These are phyloP conservation scores for Sebastes melanostomus DNA, from an alignment of 2,797 vertebrate genomes.

Conservation along the genomic window DNA sequence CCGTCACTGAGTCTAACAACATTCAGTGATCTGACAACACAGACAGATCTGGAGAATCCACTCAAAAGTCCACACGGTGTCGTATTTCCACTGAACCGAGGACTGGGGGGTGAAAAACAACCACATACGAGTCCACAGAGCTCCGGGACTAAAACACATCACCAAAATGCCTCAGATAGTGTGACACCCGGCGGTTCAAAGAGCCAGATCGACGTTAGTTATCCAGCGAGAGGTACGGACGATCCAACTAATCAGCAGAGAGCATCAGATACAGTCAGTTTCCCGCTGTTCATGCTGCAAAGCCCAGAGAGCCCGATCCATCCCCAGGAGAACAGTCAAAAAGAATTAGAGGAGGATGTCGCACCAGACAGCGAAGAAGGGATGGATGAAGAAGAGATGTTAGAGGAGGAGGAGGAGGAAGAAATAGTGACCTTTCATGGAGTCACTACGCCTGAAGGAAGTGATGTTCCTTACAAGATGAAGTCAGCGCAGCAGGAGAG, in stretches of 20 bases:
- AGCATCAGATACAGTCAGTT: conserved; percentile 3
- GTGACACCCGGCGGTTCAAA: not conserved
- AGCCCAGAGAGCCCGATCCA: not conserved
- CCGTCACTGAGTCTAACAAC: conserved; percentile 14
- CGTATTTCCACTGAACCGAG: conserved; percentile 24
- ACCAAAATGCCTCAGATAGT: conserved; percentile 13
- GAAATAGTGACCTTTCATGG: conserved; percentile 31
- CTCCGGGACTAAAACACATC: not conserved
- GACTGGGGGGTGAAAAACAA: conserved; percentile 4
- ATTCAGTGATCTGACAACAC: not conserved
- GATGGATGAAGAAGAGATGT: not conserved
- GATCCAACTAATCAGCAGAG: conserved; percentile 37
- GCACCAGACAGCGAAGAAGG: not conserved
- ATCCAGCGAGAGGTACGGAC: conserved; percentile 3
- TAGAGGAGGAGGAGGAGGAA: not conserved
- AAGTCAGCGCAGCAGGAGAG: conserved; percentile 6
- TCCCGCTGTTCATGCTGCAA: not conserved
- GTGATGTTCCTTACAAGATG: conserved; percentile 21
- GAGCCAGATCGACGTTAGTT: not conserved
- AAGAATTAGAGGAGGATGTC: not conserved
- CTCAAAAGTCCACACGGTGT: conserved; percentile 20
- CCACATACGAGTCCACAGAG: conserved; percentile 16
- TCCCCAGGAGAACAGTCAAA: not conserved
- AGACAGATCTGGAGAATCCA: conserved; percentile 38
- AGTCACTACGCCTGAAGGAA: conserved; percentile 17